Evolutionary conservation across 2,113 vertebrate species (phyloP).

Genomic region (Oryctolagus cuniculus): mOryCun1.1 NC_091453.1:93527501-93528000

Average conservation of each 20-base stretch:
- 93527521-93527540: not conserved
- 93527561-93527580: not conserved
- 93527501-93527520: not conserved
- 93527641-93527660: not conserved
- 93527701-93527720: not conserved
- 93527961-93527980: slow-evolving; percentile 17
- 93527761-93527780: not conserved
- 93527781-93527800: not conserved
- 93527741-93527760: not conserved
- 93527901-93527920: not conserved
- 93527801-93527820: not conserved
- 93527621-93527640: not conserved
- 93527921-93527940: not conserved
- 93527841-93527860: not conserved
- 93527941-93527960: not conserved
- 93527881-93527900: not conserved
- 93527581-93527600: not conserved
- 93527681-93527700: not conserved
- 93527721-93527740: not conserved
- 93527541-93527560: slow-evolving; percentile 11
- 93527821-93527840: not conserved
- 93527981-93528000: not conserved
- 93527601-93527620: not conserved
- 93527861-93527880: slow-evolving; percentile 9
- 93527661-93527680: not conserved